phyloP scores from a whole-genome alignment of 2,888 invertebrate species.

The Exocentrus adspersus region DNA sequence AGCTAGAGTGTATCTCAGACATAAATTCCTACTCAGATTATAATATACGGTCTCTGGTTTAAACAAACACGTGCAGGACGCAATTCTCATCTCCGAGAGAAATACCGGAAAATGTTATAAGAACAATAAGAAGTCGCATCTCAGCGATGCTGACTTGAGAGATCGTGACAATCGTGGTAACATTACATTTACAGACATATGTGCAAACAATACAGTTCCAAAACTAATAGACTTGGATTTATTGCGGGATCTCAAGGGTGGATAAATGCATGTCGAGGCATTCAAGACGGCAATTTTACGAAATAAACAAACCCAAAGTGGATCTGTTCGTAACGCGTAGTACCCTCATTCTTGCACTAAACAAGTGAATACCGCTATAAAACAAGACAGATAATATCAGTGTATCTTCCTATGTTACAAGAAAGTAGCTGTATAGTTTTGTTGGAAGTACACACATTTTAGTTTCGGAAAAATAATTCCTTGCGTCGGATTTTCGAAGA shows the following conservation, averaged over 20 bases:
- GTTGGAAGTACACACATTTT: too few relatives aligned
- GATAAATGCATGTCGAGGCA: slow-evolving; percentile 15
- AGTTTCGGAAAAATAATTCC: too few relatives aligned
- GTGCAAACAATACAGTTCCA: slow-evolving; percentile 19
- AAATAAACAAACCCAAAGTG: slow-evolving; percentile 15
- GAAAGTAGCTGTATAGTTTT: not conserved
- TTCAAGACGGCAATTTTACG: slow-evolving; percentile 11
- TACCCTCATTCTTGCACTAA: not conserved
- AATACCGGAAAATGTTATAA: slow-evolving; percentile 12
- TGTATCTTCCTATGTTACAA: not conserved
- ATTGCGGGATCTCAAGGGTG: slow-evolving; percentile 14
- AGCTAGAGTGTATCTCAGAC: too few relatives aligned
- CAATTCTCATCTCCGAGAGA: slow-evolving; percentile 2
- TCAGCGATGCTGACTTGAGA: slow-evolving; percentile 19
- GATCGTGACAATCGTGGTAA: slow-evolving; percentile 27
- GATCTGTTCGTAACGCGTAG: slow-evolving; percentile 13
- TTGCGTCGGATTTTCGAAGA: too few relatives aligned
- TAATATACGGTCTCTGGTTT: not conserved
- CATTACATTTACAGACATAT: slow-evolving; percentile 26
- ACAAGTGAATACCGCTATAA: not conserved
- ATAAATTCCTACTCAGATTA: too few relatives aligned
- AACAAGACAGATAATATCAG: not conserved
- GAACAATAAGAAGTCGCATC: slow-evolving; percentile 23
- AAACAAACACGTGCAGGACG: not conserved
- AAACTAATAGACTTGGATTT: slow-evolving; percentile 28